These are phyloP conservation scores for Nasonia longicornis DNA, from an alignment of 1,140 invertebrate species.

Conservation along the genomic window DNA sequence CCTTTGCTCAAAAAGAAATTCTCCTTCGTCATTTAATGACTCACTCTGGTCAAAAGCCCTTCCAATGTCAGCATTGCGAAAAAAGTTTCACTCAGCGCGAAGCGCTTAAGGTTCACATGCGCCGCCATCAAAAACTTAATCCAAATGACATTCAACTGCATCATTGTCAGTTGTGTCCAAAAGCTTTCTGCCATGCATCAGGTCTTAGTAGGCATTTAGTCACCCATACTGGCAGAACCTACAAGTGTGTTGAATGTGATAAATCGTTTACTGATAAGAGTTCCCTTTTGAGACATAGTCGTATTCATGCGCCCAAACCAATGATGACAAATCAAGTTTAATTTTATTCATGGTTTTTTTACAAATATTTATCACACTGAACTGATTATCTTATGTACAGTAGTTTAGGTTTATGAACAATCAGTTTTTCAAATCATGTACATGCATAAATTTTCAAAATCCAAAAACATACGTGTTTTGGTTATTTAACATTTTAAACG, in stretches of 20 bases:
- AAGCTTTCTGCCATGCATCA: slow-evolving; percentile 77
- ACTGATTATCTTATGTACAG: slow-evolving; percentile 5
- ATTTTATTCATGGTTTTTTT: slow-evolving; percentile 15
- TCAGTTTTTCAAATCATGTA: not conserved
- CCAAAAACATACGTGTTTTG: not conserved
- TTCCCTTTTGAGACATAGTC: slow-evolving; percentile 74
- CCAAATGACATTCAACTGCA: slow-evolving; percentile 74
- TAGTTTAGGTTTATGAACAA: slow-evolving; percentile 3
- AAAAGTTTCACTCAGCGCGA: slow-evolving; percentile 81
- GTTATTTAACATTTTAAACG: slow-evolving; percentile 4
- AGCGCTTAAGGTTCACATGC: slow-evolving; percentile 75
- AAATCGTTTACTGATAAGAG: slow-evolving; percentile 80
- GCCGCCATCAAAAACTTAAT: slow-evolving; percentile 72
- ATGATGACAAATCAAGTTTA: slow-evolving; percentile 47
- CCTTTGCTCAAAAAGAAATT: slow-evolving; percentile 85
- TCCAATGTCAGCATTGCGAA: slow-evolving; percentile 80
- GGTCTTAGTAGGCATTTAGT: slow-evolving; percentile 79
- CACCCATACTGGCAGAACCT: slow-evolving; percentile 77
- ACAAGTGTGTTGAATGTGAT: slow-evolving; percentile 75
- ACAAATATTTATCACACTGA: slow-evolving; percentile 4
- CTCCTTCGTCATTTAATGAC: slow-evolving; percentile 85
- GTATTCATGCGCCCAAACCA: slow-evolving; percentile 67
- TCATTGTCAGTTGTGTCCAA: slow-evolving; percentile 77
- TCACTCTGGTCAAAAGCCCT: slow-evolving; percentile 88
- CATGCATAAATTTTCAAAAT: not conserved